Conservation (phyloP, 2,797 vertebrate species). For the Semotilus atromaculatus region DNA sequence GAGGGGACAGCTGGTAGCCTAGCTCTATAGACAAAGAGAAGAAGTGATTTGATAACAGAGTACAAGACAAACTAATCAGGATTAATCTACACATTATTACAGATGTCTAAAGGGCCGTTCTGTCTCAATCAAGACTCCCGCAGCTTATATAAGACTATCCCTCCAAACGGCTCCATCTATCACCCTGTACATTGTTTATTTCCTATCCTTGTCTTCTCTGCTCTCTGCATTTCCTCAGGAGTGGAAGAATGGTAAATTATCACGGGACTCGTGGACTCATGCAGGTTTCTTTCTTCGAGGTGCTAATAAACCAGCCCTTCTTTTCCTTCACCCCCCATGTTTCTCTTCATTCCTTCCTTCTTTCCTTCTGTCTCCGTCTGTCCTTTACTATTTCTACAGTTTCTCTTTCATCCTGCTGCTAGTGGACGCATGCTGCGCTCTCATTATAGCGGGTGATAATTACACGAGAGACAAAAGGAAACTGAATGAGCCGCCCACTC, state of each 20-base stretch:
- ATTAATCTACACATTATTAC: conserved; percentile 77
- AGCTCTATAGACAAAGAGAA: conserved; percentile 39
- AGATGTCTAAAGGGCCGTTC: conserved; percentile 71
- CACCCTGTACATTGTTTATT: conserved; percentile 64
- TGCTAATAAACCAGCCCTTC: conserved; percentile 67
- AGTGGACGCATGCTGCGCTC: conserved; percentile 68
- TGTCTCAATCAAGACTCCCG: conserved; percentile 81
- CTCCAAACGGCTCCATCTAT: conserved; percentile 81
- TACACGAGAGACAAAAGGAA: conserved; percentile 80
- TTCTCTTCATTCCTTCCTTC: conserved; percentile 50
- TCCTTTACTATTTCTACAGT: conserved; percentile 57
- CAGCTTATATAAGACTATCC: conserved; percentile 81
- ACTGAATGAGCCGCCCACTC: conserved; percentile 80
- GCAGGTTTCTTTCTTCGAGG: conserved; percentile 64
- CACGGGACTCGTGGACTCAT: conserved; percentile 63
- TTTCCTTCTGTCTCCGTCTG: conserved; percentile 50
- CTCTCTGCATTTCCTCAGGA: conserved; percentile 58
- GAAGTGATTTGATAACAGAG: conserved; percentile 36
- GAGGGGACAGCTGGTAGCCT: conserved; percentile 28
- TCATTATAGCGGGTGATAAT: conserved; percentile 77
- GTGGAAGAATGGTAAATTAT: conserved; percentile 71
- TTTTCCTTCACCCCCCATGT: conserved; percentile 27
- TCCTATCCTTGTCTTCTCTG: conserved; percentile 39
- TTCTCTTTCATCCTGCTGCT: conserved; percentile 70
- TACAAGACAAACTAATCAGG: conserved; percentile 64